Percentiles rank a stretch among this genome's conserved stretches.
Conservation (phyloP, 2,888 invertebrate genomes). For the Timandra comae region DNA sequence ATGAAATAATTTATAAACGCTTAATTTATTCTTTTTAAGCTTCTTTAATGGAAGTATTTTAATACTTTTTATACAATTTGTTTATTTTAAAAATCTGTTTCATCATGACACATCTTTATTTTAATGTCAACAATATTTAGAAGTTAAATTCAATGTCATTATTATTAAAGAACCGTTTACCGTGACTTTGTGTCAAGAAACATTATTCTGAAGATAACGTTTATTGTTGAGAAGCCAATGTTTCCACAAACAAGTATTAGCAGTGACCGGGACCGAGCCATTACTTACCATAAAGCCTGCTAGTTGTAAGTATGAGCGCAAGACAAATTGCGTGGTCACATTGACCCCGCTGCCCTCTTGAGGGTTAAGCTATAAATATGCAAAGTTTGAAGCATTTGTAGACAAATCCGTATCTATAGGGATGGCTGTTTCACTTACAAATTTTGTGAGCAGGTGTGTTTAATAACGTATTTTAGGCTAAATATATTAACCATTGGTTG, state of each 20-base stretch:
- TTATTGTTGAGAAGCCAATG: too few species aligned
- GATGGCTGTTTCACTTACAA: slow-evolving; percentile 48
- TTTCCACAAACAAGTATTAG: slow-evolving; percentile 12
- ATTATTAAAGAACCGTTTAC: too few species aligned
- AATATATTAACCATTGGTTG: slow-evolving; percentile 42
- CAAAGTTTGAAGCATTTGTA: slow-evolving; percentile 60
- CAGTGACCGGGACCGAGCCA: slow-evolving; percentile 13
- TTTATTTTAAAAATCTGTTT: slow-evolving; percentile 9
- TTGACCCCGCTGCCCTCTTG: slow-evolving; percentile 31
- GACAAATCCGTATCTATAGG: slow-evolving; percentile 56
- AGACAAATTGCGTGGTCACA: slow-evolving; percentile 36
- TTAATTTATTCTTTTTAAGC: slow-evolving; percentile 36
- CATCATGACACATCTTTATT: too few species aligned
- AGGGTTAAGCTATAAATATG: slow-evolving; percentile 62
- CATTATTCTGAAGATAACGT: too few species aligned
- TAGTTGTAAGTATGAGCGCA: slow-evolving; percentile 32
- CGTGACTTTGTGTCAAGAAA: too few species aligned
- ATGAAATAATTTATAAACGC: slow-evolving; percentile 35
- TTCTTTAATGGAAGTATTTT: slow-evolving; percentile 13
- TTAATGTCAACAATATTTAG: too few species aligned
- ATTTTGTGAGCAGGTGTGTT: slow-evolving; percentile 53
- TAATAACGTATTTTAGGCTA: slow-evolving; percentile 59
- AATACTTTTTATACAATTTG: slow-evolving; percentile 8
- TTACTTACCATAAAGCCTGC: slow-evolving; percentile 36
- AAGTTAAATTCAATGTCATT: too few species aligned